phyloP scores from a whole-genome alignment of 2,888 invertebrate species.

The Schrankia costaestrigalis region DNA sequence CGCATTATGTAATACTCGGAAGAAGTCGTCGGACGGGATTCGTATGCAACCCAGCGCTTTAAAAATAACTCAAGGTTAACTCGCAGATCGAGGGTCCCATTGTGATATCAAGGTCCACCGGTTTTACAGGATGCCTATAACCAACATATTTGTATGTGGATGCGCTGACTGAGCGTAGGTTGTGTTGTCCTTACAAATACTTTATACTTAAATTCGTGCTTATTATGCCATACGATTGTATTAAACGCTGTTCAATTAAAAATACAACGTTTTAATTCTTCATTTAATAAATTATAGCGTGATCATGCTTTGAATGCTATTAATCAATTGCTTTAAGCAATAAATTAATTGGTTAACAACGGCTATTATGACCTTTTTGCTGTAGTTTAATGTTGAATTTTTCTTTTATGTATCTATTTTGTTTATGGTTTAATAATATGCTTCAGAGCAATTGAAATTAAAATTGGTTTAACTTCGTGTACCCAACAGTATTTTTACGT shows the following conservation, averaged over 20 bases:
- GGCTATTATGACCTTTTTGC: conserved; percentile 6
- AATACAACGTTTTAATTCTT: conserved; percentile 5
- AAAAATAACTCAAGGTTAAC: conserved; percentile 79
- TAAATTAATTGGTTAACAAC: conserved; percentile 14
- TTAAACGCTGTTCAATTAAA: conserved; percentile 1
- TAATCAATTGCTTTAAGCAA: conserved; percentile 8
- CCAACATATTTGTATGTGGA: conserved; percentile 40
- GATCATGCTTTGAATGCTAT: conserved; percentile 13
- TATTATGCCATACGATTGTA: too few species aligned
- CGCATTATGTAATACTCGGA: conserved; percentile 79
- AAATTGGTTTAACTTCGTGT: too few species aligned
- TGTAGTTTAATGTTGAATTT: conserved; percentile 5
- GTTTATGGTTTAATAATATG: neutral
- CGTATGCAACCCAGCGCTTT: conserved; percentile 69
- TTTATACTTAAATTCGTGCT: conserved; percentile 6
- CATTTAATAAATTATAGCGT: conserved; percentile 4
- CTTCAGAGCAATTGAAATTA: neutral
- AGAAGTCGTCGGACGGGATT: conserved; percentile 70
- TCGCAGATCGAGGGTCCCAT: conserved; percentile 69
- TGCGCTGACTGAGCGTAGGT: conserved; percentile 40
- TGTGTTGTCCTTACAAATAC: conserved; percentile 22
- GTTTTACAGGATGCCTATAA: conserved; percentile 67
- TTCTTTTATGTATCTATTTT: neutral
- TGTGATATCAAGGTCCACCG: conserved; percentile 76
- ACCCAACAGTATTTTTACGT: too few species aligned